Percentiles rank a stretch among this genome's conserved stretches.
Conservation (phyloP, 1,140 invertebrate species). For the Calycopis cecrops region DNA sequence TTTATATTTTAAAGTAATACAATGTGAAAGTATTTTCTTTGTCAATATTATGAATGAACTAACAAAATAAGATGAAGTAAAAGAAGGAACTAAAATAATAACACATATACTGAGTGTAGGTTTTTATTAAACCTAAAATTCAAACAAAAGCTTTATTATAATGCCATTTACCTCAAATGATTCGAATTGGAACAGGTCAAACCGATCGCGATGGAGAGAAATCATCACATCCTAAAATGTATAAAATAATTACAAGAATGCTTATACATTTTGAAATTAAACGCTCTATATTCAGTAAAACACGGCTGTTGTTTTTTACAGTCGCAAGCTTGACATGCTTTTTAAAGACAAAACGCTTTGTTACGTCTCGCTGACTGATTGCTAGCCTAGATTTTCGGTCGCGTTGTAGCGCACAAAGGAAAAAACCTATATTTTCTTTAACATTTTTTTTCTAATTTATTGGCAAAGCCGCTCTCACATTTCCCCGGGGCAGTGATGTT, state of each 20-base stretch:
- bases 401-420: slow-evolving; percentile 5
- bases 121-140: too few species aligned
- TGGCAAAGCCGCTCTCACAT: not conserved
- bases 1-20: too few species aligned
- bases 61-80: too few species aligned
- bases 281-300: not conserved
- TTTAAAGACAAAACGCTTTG: slow-evolving; percentile 12
- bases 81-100: too few species aligned
- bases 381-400: slow-evolving; percentile 11
- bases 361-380: slow-evolving; percentile 8
- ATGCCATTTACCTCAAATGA: too few species aligned
- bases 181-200: too few species aligned
- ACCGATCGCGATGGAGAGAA: too few species aligned
- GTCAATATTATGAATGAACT: too few species aligned
- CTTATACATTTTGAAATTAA: slow-evolving; percentile 5
- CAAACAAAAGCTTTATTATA: too few species aligned
- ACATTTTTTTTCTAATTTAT: not conserved
- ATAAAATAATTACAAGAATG: not conserved
- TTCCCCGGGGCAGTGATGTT: not conserved
- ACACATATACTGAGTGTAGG: too few species aligned
- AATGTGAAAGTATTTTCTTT: too few species aligned
- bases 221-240: too few species aligned
- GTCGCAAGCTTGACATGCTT: slow-evolving; percentile 9
- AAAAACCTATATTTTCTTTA: slow-evolving; percentile 8
- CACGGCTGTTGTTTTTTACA: not conserved